Evolutionary conservation across 2,888 invertebrate species (phyloP).

Genomic region (Netelia virgata): DNA sequence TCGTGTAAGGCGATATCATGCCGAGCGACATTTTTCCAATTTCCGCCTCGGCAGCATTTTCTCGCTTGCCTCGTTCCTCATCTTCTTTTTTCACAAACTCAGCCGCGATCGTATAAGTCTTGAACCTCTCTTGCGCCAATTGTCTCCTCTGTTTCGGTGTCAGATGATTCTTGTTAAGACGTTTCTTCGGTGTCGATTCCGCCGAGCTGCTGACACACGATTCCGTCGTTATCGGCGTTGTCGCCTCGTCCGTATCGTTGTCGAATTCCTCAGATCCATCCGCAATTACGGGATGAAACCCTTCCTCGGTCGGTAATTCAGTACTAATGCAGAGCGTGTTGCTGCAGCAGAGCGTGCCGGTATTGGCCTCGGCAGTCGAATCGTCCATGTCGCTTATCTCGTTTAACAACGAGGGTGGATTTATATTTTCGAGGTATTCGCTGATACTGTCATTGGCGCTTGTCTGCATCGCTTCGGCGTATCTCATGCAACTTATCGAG

Average conservation of each 20-base stretch:
- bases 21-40: constrained; percentile 73
- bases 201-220: constrained; percentile 88
- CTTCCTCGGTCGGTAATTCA: constrained; percentile 85
- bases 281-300: constrained; percentile 63
- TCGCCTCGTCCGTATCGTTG: constrained; percentile 87
- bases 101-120: constrained; percentile 92
- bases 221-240: constrained; percentile 90
- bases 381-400: constrained; percentile 88
- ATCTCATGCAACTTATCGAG: constrained; percentile 82
- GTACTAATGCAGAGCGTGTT: constrained; percentile 86
- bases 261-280: constrained; percentile 84
- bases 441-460: constrained; percentile 86
- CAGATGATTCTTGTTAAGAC: constrained; percentile 83
- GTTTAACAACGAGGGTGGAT: constrained; percentile 90
- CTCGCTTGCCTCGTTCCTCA: constrained; percentile 75
- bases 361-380: constrained; percentile 82
- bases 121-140: constrained; percentile 91
- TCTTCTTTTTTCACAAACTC: constrained; percentile 86
- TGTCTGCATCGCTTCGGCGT: constrained; percentile 80
- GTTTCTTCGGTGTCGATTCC: constrained; percentile 91
- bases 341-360: constrained; percentile 85
- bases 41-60: constrained; percentile 48
- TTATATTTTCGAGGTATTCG: constrained; percentile 89
- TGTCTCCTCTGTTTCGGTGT: constrained; percentile 93
- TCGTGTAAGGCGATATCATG: constrained; percentile 79